These are phyloP conservation scores for Betta splendens DNA, from an alignment of 2,797 vertebrate species.

Conservation along the genomic window DNA sequence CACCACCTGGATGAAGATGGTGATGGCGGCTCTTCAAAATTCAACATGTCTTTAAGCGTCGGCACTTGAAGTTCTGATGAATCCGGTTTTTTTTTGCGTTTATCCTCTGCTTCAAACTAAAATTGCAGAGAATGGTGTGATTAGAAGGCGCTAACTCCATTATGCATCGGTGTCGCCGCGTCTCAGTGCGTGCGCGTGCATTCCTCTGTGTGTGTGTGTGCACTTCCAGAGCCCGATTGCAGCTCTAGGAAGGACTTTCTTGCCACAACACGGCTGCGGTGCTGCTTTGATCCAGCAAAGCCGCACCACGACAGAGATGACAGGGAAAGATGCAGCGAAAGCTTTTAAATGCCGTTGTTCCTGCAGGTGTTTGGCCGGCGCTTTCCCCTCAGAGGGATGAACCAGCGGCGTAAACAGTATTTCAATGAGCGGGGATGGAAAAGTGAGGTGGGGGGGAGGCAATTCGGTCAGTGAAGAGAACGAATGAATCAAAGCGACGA, in stretches of 20 bases:
- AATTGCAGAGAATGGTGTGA: slow-evolving; percentile 33
- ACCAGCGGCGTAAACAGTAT: slow-evolving; percentile 41
- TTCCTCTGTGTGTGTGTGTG: slow-evolving; percentile 29
- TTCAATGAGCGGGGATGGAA: slow-evolving; percentile 31
- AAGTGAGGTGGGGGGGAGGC: slow-evolving; percentile 28
- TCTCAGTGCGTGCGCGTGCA: slow-evolving; percentile 24
- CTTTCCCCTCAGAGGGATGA: slow-evolving; percentile 40
- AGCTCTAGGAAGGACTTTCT: slow-evolving; percentile 55
- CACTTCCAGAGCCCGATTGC: slow-evolving; percentile 37
- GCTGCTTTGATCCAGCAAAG: slow-evolving; percentile 70
- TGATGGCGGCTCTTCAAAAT: slow-evolving; percentile 69
- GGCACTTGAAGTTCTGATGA: slow-evolving; percentile 37
- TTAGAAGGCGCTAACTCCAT: slow-evolving; percentile 36
- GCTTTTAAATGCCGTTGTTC: slow-evolving; percentile 76
- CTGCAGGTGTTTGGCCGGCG: slow-evolving; percentile 71
- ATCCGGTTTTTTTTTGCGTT: slow-evolving; percentile 57
- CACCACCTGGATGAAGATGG: slow-evolving; percentile 47
- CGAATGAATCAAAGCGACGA: slow-evolving; percentile 35
- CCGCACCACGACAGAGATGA: slow-evolving; percentile 63
- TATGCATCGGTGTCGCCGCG: slow-evolving; percentile 27
- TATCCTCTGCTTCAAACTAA: slow-evolving; percentile 30
- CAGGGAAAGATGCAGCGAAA: slow-evolving; percentile 62
- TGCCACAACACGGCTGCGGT: slow-evolving; percentile 46
- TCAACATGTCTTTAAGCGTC: slow-evolving; percentile 70
- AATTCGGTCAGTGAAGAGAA: slow-evolving; percentile 21